Evolutionary conservation across 2,888 invertebrate genomes (phyloP), one percentile per base, ranked within the genome.

Genomic region (Synanthedon myopaeformis): DNA sequence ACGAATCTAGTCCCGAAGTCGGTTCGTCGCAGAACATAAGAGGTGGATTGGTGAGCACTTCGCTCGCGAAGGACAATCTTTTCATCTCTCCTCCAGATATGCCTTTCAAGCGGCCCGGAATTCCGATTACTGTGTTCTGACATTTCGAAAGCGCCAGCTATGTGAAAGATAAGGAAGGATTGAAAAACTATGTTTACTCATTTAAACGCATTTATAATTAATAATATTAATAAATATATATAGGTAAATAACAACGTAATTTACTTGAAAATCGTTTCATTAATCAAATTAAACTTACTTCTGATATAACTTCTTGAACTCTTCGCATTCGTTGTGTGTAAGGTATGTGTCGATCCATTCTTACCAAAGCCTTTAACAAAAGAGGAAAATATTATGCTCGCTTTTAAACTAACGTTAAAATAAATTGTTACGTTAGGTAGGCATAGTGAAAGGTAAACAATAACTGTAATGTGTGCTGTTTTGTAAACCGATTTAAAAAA

Each of bases 21-120:
- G 98, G 98, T 70, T 99, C 99, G 70, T 99, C 99, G 74, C 98
- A 98, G 74, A 99, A 96, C 90, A 99, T 92, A 49, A 99, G 85
- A 0, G 96, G 93, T 0, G 99, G 99, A 84, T 99, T 96, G 0
- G 97, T 98, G 50, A 98, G 87, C 3, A 97, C 93, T 87, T 99
- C 99, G n/a, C 97, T 95, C 14, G 98, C 99, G 74, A 99, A 98
- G 0, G 98, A 95, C 11, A 99, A 86, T 55, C 98, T 89, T 76
- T 98, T 98, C 90, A 94, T 94, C 83, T 99, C 99, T 0, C 99
- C 99, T 0, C 99, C 99, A 0, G 97, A 98, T 56, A 98, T 93
- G 0, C 98, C 97, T 84, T 96, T 96, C 45, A 95, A 85, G 17
- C 94, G 84, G 0, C 97, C 98, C 0, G 95, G 92, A 51, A 93